phyloP scores from a whole-genome alignment of 1,140 invertebrate species.

The Parasteatoda tepidariorum region DNA sequence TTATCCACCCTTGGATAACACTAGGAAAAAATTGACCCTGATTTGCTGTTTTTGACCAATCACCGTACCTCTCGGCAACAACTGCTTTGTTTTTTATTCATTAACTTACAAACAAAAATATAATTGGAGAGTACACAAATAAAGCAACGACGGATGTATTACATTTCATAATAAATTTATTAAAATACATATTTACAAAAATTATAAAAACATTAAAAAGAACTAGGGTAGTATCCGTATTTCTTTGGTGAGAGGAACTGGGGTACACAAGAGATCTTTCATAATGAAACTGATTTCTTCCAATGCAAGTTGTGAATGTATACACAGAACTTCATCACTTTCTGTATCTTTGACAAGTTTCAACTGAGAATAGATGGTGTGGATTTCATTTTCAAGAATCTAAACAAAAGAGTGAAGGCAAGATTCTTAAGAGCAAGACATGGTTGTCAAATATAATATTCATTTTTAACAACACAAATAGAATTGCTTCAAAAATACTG shows the following conservation, averaged over 20 bases:
- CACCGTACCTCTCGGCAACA: too few relatives aligned
- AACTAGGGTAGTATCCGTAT: constrained; percentile 68
- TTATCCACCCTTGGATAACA: too few relatives aligned
- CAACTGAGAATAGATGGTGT: constrained; percentile 78
- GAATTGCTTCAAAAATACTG: neutral
- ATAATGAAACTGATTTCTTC: constrained; percentile 81
- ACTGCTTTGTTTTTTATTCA: too few relatives aligned
- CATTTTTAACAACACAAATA: neutral
- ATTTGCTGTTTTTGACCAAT: too few relatives aligned
- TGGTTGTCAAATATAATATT: neutral
- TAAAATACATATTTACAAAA: constrained; percentile 8
- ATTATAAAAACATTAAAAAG: neutral
- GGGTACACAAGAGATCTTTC: constrained; percentile 74
- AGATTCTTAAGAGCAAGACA: neutral
- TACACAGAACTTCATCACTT: constrained; percentile 76
- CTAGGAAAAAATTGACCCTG: too few relatives aligned
- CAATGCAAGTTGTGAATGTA: constrained; percentile 80
- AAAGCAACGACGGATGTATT: too few relatives aligned
- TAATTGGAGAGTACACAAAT: too few relatives aligned
- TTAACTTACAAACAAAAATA: too few relatives aligned
- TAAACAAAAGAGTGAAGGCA: constrained; percentile 62
- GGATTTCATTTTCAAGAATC: constrained; percentile 76
- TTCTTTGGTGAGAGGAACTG: constrained; percentile 74
- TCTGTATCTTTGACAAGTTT: constrained; percentile 76
- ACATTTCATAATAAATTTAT: too few relatives aligned